Conservation (phyloP, 2,797 vertebrate genomes). For the Psittacula derbiana region DNA sequence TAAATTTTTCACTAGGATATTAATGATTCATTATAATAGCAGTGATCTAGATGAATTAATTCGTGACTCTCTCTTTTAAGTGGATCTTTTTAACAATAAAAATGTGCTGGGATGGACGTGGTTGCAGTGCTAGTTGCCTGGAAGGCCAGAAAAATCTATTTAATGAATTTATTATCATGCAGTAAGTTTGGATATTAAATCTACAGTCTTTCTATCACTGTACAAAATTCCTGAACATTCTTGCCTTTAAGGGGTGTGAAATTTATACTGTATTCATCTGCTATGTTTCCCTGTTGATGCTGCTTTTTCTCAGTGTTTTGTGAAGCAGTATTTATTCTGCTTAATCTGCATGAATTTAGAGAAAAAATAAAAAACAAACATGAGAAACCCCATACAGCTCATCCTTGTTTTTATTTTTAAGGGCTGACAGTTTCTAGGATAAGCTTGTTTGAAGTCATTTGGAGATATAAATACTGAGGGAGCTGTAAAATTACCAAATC, state of each 20-base stretch:
- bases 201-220: not conserved
- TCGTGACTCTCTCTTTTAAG: slow-evolving; percentile 50
- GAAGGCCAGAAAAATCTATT: not conserved
- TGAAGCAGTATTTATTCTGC: not conserved
- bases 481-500: not conserved
- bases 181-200: not conserved
- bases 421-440: not conserved
- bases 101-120: slow-evolving; percentile 53
- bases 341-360: not conserved
- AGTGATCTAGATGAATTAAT: slow-evolving; percentile 64
- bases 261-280: not conserved
- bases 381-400: not conserved
- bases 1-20: slow-evolving; percentile 73
- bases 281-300: not conserved
- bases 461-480: not conserved
- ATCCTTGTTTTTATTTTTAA: not conserved
- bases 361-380: not conserved
- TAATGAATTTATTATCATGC: slow-evolving; percentile 19
- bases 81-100: slow-evolving; percentile 69
- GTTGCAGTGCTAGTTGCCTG: not conserved
- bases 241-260: not conserved
- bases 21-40: slow-evolving; percentile 78
- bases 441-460: not conserved
- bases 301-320: not conserved
- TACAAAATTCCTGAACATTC: not conserved